Conservation (phyloP, 2,888 invertebrate species). For the Gisinianus flammeolus region DNA sequence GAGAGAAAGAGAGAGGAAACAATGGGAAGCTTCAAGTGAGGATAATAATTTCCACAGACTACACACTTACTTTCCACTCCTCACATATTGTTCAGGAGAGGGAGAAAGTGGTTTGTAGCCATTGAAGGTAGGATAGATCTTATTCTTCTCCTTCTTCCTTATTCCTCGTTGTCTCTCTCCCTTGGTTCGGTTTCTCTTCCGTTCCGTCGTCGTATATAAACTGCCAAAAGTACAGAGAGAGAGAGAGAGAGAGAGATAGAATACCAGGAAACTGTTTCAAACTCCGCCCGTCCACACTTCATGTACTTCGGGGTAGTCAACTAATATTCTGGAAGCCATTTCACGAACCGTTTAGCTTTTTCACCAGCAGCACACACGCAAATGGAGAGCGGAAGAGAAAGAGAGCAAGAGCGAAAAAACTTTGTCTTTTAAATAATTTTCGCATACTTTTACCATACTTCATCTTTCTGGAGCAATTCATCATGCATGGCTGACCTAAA, state of each 20-base stretch:
- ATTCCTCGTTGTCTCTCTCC: not conserved
- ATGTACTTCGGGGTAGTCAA: not conserved
- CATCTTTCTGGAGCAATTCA: slow-evolving; percentile 20
- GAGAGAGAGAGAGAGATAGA: not conserved
- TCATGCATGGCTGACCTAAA: slow-evolving; percentile 30
- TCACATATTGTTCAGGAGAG: not conserved
- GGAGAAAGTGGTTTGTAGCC: too few species aligned
- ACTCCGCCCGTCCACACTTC: not conserved
- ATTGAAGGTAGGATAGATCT: too few species aligned
- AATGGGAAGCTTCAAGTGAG: not conserved
- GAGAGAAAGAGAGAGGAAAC: not conserved
- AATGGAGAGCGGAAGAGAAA: not conserved
- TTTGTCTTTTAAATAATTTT: slow-evolving; percentile 28
- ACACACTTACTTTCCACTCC: not conserved
- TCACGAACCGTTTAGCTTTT: slow-evolving; percentile 18
- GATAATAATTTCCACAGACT: too few species aligned
- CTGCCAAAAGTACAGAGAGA: too few species aligned
- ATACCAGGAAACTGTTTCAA: not conserved
- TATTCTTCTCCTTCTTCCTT: not conserved
- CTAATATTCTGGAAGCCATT: slow-evolving; percentile 11
- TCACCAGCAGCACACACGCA: not conserved
- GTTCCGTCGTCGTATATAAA: too few species aligned
- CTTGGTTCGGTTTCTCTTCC: not conserved
- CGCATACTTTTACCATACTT: slow-evolving; percentile 15
- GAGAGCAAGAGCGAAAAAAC: not conserved